These are phyloP conservation scores for Urocitellus parryii DNA, from an alignment of 2,113 vertebrate genomes.

Conservation along the genomic window DNA sequence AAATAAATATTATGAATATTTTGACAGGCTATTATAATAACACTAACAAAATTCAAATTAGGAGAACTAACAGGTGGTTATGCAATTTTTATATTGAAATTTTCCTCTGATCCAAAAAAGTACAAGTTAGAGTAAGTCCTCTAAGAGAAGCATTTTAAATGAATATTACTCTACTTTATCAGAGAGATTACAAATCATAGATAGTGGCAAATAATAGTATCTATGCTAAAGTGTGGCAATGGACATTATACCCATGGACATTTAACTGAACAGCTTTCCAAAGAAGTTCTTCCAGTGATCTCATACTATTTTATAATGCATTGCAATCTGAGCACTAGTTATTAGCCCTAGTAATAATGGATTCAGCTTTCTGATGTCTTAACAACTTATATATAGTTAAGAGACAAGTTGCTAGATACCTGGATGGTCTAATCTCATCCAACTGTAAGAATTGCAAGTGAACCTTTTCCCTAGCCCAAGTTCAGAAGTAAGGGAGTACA, in stretches of 20 bases:
- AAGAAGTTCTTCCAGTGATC: not conserved
- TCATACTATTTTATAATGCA: not conserved
- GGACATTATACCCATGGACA: not conserved
- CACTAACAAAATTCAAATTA: slow-evolving; percentile 32
- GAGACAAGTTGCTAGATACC: not conserved
- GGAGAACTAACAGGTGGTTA: not conserved
- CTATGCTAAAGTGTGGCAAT: not conserved
- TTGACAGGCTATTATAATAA: not conserved
- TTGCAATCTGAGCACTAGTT: not conserved
- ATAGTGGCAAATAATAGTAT: not conserved
- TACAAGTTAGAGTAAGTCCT: not conserved
- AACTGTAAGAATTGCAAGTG: slow-evolving; percentile 8
- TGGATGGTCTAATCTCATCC: not conserved
- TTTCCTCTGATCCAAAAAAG: slow-evolving; percentile 15
- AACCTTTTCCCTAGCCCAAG: not conserved
- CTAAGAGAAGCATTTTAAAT: not conserved
- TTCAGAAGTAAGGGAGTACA: not conserved
- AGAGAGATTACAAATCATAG: not conserved
- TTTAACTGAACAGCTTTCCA: not conserved
- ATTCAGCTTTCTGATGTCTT: not conserved
- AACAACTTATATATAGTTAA: not conserved
- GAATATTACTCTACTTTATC: not conserved
- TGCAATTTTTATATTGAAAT: slow-evolving; percentile 17
- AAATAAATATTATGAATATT: slow-evolving; percentile 20
- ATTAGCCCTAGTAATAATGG: not conserved